These are phyloP conservation scores for Phrynocephalus guinanensis DNA, from an alignment of 2,797 vertebrate species.

Conservation along the genomic window DNA sequence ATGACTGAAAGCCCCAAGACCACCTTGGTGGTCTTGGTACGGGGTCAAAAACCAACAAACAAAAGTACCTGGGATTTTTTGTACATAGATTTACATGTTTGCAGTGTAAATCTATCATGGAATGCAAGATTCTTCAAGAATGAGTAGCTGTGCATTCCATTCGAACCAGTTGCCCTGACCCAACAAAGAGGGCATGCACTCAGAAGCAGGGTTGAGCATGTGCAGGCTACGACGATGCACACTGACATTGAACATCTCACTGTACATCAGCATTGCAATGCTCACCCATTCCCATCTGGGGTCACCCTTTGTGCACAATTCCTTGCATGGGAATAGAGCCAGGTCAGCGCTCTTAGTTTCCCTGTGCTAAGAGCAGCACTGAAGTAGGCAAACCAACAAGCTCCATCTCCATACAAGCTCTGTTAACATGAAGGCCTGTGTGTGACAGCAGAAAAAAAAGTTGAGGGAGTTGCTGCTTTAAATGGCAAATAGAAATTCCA, in stretches of 20 bases:
- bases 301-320: not conserved
- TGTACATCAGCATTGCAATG: not conserved
- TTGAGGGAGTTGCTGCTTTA: not conserved
- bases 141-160: not conserved
- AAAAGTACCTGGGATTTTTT: not conserved
- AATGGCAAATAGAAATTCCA: not conserved
- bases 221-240: not conserved
- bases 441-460: too few relatives aligned
- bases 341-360: not conserved
- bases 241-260: not conserved
- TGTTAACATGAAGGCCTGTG: not conserved
- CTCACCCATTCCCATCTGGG: not conserved
- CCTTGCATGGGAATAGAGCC: not conserved
- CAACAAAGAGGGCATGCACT: not conserved
- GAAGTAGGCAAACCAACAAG: not conserved
- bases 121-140: constrained; percentile 11
- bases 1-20: not conserved
- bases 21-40: not conserved
- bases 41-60: not conserved
- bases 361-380: not conserved
- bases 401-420: not conserved
- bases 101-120: not conserved
- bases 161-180: not conserved
- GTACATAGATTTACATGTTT: not conserved
- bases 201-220: not conserved